Percentiles rank a stretch among this genome's conserved stretches.
Evolutionary conservation across 2,797 vertebrate genomes (phyloP).

Genomic region (Tangara arthus): DNA sequence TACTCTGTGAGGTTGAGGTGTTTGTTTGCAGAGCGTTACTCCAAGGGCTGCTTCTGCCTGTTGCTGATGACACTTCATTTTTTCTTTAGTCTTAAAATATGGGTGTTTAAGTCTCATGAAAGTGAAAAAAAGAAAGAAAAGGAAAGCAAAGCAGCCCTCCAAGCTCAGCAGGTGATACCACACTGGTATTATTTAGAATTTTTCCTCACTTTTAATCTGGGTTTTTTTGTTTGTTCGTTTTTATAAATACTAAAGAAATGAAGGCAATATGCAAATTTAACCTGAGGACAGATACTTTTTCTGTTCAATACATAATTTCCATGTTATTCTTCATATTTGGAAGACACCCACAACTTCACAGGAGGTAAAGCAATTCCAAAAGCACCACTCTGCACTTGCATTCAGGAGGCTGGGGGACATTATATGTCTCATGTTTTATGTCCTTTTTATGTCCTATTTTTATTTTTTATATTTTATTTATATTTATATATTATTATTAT

Average conservation of each 20-base stretch:
- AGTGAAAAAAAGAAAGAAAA: not conserved
- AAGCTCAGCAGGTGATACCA: not conserved
- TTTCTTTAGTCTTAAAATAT: not conserved
- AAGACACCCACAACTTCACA: not conserved
- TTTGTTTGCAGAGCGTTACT: not conserved
- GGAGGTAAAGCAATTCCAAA: not conserved
- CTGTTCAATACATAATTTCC: not conserved
- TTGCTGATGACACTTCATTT: not conserved
- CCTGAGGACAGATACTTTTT: not conserved
- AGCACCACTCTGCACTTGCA: not conserved
- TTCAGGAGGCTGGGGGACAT: not conserved
- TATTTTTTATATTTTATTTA: no score
- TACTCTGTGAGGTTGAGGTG: accelerated
- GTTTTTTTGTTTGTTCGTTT: not conserved
- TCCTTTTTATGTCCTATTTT: no score
- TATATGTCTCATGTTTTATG: no score
- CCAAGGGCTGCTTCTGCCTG: not conserved
- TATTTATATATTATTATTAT: no score
- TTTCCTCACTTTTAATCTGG: not conserved
- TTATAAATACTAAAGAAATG: not conserved
- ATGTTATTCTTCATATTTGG: not conserved
- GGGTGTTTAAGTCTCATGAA: not conserved
- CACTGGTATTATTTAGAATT: not conserved
- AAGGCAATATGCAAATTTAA: not conserved
- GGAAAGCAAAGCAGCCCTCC: not conserved